Percentiles rank a stretch among this genome's conserved stretches.
These are phyloP conservation scores for Troides aeacus DNA, from an alignment of 2,888 invertebrate species.

Conservation along the genomic window DNA sequence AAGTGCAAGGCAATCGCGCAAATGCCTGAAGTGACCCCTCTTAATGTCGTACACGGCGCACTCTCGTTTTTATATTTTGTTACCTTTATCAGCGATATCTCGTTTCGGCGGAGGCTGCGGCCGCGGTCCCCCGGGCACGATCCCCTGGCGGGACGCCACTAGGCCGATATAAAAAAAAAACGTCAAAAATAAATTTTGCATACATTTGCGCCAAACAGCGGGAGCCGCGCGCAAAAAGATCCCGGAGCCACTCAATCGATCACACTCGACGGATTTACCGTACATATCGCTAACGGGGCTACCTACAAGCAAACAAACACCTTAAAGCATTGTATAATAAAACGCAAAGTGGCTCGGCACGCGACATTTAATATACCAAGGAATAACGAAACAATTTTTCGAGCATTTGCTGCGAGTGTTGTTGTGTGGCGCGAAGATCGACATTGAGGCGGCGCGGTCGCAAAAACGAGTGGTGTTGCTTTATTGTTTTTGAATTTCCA, in stretches of 20 bases:
- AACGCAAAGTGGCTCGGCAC: conserved; percentile 15
- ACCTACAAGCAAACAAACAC: conserved; percentile 24
- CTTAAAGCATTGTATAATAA: conserved; percentile 1
- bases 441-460: conserved; percentile 7
- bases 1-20: background rate
- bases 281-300: conserved; percentile 18
- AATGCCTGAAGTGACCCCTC: background rate
- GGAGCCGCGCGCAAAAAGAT: conserved; percentile 29
- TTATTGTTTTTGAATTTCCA: conserved; percentile 24
- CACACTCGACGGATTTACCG: conserved; percentile 38
- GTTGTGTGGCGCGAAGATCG: conserved; percentile 11
- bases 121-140: conserved; percentile 24
- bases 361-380: conserved; percentile 10
- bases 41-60: conserved; percentile 8
- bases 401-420: conserved; percentile 8
- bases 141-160: conserved; percentile 26
- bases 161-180: conserved; percentile 25
- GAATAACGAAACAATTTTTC: conserved; percentile 21
- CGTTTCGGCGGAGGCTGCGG: conserved; percentile 22
- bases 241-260: conserved; percentile 39
- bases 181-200: conserved; percentile 27
- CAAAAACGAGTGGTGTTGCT: conserved; percentile 6
- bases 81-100: conserved; percentile 28
- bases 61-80: conserved; percentile 22
- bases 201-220: conserved; percentile 31